phyloP scores from a whole-genome alignment of 1,140 invertebrate species.

The Saccostrea cuccullata region DNA sequence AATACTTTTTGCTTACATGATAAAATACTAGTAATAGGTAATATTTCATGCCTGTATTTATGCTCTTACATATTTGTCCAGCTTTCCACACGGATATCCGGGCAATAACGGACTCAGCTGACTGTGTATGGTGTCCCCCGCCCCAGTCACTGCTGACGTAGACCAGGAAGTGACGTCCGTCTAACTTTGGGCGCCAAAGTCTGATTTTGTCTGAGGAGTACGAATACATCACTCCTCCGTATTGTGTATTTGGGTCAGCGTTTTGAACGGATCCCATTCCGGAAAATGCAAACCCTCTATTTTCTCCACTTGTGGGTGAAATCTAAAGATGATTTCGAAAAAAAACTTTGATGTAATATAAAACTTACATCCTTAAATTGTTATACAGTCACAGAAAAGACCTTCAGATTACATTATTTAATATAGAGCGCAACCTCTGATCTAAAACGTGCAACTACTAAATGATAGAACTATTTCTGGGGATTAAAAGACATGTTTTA shows the following conservation, averaged over 20 bases:
- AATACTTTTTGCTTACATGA: too few species aligned
- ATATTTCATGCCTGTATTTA: neutral
- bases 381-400: too few species aligned
- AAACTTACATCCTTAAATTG: too few species aligned
- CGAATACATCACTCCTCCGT: constrained; percentile 41
- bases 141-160: constrained; percentile 45
- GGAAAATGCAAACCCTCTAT: constrained; percentile 32
- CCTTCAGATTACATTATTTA: too few species aligned
- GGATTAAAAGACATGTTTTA: too few species aligned
- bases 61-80: constrained; percentile 3
- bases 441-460: too few species aligned
- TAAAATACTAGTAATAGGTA: neutral
- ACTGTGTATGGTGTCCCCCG: neutral
- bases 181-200: constrained; percentile 14
- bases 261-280: constrained; percentile 42
- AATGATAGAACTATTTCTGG: too few species aligned
- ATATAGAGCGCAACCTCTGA: too few species aligned
- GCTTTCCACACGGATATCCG: constrained; percentile 21
- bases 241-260: neutral
- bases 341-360: too few species aligned
- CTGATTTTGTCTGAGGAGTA: constrained; percentile 9
- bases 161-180: constrained; percentile 13
- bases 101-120: neutral
- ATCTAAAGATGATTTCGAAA: too few species aligned
- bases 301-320: neutral